Percentiles rank a stretch among this genome's conserved stretches.
phyloP scores from a whole-genome alignment of 2,797 vertebrate species.

The Halcyon badia region DNA sequence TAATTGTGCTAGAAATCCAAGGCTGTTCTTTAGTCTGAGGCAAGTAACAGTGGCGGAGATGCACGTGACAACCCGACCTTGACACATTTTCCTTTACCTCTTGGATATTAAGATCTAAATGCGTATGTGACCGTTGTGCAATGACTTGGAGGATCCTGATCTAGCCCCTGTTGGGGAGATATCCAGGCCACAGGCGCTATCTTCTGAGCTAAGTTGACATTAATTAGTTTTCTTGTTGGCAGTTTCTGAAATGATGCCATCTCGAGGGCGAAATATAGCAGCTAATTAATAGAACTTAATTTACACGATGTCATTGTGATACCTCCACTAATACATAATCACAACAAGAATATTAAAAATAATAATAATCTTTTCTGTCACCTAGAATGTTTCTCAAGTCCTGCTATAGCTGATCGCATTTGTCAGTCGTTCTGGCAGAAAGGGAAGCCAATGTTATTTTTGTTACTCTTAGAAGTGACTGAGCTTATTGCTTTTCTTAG shows the following conservation, averaged over 20 bases:
- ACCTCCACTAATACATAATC: neutral
- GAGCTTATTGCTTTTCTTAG: neutral
- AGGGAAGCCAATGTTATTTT: neutral
- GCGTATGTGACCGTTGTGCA: neutral
- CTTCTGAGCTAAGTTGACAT: neutral
- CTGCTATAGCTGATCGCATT: neutral
- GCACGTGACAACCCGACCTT: neutral
- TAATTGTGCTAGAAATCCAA: neutral
- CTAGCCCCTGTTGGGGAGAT: neutral
- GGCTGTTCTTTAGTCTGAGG: neutral
- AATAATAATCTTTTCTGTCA: neutral
- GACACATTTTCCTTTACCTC: neutral
- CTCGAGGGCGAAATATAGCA: neutral
- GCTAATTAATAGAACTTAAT: conserved; percentile 26
- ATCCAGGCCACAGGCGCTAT: neutral
- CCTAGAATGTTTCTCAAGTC: neutral
- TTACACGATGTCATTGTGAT: neutral
- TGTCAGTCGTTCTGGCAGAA: neutral
- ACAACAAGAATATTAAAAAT: neutral
- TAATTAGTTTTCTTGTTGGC: neutral
- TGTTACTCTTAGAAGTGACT: neutral
- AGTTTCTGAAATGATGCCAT: neutral
- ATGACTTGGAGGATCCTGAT: too few relatives aligned
- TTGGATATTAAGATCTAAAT: accelerated
- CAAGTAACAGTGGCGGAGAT: neutral